These are phyloP conservation scores for Alectura lathami DNA, from an alignment of 2,113 vertebrate species.

Conservation along the genomic window DNA sequence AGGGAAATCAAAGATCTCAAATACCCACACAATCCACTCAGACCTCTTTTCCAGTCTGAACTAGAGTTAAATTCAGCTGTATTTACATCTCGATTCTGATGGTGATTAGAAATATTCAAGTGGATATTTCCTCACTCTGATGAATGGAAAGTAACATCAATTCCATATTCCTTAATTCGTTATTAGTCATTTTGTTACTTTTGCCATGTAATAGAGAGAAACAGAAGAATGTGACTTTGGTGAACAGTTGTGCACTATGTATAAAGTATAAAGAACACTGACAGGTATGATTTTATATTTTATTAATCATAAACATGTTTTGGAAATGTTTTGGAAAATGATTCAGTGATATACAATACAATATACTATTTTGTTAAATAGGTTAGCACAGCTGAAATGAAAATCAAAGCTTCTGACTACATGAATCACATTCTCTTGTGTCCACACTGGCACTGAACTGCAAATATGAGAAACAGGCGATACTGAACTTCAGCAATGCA, in stretches of 20 bases:
- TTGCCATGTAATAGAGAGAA: background rate
- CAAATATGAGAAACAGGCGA: background rate
- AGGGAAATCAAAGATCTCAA: accelerated
- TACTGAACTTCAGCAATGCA: background rate
- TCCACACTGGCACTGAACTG: background rate
- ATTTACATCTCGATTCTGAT: background rate
- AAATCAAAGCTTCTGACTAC: background rate
- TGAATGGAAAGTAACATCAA: background rate
- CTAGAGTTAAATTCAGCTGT: background rate
- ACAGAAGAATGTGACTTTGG: background rate
- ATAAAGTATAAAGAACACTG: no score
- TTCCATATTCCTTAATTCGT: background rate
- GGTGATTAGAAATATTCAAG: background rate
- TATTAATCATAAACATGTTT: background rate
- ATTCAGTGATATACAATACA: background rate
- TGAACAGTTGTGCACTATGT: background rate
- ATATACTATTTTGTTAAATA: background rate
- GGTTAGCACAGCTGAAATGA: accelerated
- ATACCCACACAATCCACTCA: background rate
- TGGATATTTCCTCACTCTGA: background rate
- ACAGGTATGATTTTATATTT: no score
- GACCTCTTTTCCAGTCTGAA: background rate
- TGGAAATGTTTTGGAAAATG: background rate
- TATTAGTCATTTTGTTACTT: background rate
- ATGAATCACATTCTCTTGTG: accelerated